phyloP scores from a whole-genome alignment of 2,888 invertebrate species.

The Tryphoninae sp. region DNA sequence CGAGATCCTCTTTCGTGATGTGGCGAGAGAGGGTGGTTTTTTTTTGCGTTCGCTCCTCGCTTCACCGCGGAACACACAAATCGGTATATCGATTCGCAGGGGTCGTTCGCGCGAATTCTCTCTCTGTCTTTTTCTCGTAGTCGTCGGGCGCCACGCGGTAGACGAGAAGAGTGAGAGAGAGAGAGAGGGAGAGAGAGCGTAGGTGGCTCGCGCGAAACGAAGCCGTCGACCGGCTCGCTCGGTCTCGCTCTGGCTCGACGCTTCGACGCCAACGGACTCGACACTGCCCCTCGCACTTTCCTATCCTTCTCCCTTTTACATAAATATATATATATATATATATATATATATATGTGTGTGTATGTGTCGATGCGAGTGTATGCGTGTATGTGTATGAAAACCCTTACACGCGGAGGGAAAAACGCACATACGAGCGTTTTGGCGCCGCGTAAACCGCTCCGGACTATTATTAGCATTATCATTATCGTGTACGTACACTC shows the following conservation, averaged over 20 bases:
- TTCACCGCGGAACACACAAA: slow-evolving; percentile 48
- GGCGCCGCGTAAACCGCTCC: slow-evolving; percentile 57
- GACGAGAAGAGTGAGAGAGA: slow-evolving; percentile 13
- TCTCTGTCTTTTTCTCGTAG: slow-evolving; percentile 40
- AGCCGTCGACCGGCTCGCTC: slow-evolving; percentile 68
- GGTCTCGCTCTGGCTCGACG: slow-evolving; percentile 55
- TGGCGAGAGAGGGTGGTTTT: slow-evolving; percentile 57
- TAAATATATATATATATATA: slow-evolving; percentile 48
- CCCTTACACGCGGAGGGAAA: slow-evolving; percentile 56
- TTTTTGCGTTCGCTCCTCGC: slow-evolving; percentile 61
- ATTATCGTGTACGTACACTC: not conserved
- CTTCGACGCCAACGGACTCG: slow-evolving; percentile 53
- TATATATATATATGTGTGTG: not conserved
- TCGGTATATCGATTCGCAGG: slow-evolving; percentile 59
- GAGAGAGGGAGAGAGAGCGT: slow-evolving; percentile 28
- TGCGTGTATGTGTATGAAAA: slow-evolving; percentile 28
- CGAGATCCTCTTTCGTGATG: slow-evolving; percentile 33
- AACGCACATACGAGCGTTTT: slow-evolving; percentile 38
- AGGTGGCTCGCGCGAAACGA: slow-evolving; percentile 68
- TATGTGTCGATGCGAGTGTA: not conserved
- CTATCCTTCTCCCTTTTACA: slow-evolving; percentile 34
- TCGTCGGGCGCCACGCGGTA: slow-evolving; percentile 56
- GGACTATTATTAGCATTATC: not conserved
- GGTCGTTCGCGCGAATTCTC: slow-evolving; percentile 61
- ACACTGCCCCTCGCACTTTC: slow-evolving; percentile 43